These are phyloP conservation scores for Gortyna flavago DNA, from an alignment of 2,888 invertebrate genomes.

Conservation along the genomic window DNA sequence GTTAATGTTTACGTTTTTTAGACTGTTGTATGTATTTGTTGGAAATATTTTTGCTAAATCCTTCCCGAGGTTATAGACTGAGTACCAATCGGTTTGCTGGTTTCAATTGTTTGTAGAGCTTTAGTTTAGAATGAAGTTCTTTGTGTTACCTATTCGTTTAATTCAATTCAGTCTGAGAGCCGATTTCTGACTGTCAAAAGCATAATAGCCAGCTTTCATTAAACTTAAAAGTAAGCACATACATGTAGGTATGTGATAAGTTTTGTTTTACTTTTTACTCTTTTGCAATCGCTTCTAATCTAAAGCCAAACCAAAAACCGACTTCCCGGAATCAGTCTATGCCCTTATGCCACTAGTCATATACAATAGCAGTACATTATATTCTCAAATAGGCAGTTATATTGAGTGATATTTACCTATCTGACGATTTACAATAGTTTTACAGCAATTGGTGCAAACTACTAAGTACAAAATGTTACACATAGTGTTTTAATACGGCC, in stretches of 20 bases:
- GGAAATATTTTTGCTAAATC: conserved; percentile 75
- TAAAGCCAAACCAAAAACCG: conserved; percentile 24
- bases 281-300: neutral
- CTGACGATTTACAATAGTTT: conserved; percentile 68
- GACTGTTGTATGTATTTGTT: conserved; percentile 71
- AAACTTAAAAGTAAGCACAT: neutral
- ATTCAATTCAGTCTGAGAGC: neutral
- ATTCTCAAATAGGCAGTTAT: conserved; percentile 79
- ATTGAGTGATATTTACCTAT: conserved; percentile 76
- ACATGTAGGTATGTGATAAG: neutral
- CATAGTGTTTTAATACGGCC: conserved; percentile 46
- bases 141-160: neutral
- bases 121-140: neutral
- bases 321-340: conserved; percentile 68
- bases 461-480: conserved; percentile 79
- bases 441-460: conserved; percentile 74
- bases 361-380: conserved; percentile 80
- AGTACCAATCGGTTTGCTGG: conserved; percentile 49
- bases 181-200: neutral
- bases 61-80: conserved; percentile 73
- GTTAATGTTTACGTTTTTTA: conserved; percentile 66
- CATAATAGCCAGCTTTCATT: conserved; percentile 19
- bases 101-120: conserved; percentile 16
- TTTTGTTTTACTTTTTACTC: neutral
- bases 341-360: conserved; percentile 83